Conservation (phyloP, 2,113 vertebrate genomes). For the Tapirus terrestris region DNA sequence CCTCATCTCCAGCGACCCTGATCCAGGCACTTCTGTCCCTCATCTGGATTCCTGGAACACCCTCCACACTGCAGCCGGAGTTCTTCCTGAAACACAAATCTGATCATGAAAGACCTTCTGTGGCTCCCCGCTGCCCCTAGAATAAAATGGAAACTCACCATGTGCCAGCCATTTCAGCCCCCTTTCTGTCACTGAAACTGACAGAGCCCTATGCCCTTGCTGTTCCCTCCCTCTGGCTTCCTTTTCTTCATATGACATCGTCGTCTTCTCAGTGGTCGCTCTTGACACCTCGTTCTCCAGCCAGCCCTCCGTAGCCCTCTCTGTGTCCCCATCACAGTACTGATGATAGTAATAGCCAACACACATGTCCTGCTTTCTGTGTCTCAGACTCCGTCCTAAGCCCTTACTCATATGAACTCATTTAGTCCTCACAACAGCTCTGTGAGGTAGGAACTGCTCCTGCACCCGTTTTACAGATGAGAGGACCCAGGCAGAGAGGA, state of each 20-base stretch:
- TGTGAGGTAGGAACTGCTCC: too few relatives aligned
- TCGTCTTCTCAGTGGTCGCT: background rate
- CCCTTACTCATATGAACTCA: background rate
- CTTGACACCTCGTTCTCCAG: background rate
- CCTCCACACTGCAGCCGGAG: background rate
- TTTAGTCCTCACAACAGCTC: background rate
- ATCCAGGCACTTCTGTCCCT: background rate
- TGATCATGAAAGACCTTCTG: background rate
- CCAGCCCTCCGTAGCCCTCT: too few relatives aligned
- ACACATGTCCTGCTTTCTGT: fast-evolving
- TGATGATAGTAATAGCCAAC: background rate
- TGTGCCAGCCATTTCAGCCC: fast-evolving
- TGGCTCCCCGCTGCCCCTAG: background rate
- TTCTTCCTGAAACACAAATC: background rate
- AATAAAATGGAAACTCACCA: background rate
- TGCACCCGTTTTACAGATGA: background rate
- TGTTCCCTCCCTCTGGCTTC: background rate
- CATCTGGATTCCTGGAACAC: background rate
- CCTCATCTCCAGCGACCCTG: background rate
- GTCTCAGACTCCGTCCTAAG: background rate
- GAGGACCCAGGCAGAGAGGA: background rate
- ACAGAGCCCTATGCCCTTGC: background rate
- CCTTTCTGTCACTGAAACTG: background rate
- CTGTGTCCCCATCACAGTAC: background rate
- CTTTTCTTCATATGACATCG: background rate